Evolutionary conservation across 2,797 vertebrate genomes (phyloP).

Genomic region (Enteromius thamalakanensis): DNA sequence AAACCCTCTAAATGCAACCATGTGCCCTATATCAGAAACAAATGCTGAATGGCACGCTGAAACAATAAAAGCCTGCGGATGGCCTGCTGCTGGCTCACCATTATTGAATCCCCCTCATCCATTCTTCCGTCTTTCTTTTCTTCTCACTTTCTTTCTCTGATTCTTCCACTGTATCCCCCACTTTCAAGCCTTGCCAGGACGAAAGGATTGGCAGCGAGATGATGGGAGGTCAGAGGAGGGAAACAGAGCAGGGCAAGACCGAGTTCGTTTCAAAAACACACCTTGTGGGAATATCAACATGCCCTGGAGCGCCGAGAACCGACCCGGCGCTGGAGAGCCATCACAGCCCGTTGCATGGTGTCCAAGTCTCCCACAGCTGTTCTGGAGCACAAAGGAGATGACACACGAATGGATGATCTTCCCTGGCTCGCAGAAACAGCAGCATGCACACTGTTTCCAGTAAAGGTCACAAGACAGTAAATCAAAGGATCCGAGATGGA

Average conservation of each 20-base stretch:
- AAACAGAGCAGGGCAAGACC: slow-evolving; percentile 43
- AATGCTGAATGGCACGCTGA: slow-evolving; percentile 84
- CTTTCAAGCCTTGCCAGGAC: slow-evolving; percentile 80
- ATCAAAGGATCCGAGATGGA: slow-evolving; percentile 55
- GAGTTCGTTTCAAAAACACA: slow-evolving; percentile 49
- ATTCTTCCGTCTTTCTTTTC: slow-evolving; percentile 63
- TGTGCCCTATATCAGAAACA: slow-evolving; percentile 92
- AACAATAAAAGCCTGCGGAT: slow-evolving; percentile 74
- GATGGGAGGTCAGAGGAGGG: slow-evolving; percentile 40
- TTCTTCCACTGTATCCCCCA: slow-evolving; percentile 56
- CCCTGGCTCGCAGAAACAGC: slow-evolving; percentile 47
- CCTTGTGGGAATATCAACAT: slow-evolving; percentile 66
- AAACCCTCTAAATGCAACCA: slow-evolving; percentile 87
- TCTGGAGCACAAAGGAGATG: slow-evolving; percentile 58
- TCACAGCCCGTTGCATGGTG: slow-evolving; percentile 50
- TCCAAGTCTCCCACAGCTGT: slow-evolving; percentile 60
- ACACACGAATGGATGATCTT: slow-evolving; percentile 38
- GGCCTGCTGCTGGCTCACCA: slow-evolving; percentile 74
- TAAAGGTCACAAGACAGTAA: slow-evolving; percentile 54
- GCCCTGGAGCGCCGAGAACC: slow-evolving; percentile 15
- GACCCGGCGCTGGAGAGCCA: slow-evolving; percentile 17
- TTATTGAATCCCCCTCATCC: slow-evolving; percentile 77
- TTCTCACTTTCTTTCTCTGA: slow-evolving; percentile 51
- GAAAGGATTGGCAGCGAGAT: slow-evolving; percentile 58
- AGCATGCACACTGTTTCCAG: slow-evolving; percentile 60